Conservation (phyloP, 2,888 invertebrate species). For the Eupsilia transversa region DNA sequence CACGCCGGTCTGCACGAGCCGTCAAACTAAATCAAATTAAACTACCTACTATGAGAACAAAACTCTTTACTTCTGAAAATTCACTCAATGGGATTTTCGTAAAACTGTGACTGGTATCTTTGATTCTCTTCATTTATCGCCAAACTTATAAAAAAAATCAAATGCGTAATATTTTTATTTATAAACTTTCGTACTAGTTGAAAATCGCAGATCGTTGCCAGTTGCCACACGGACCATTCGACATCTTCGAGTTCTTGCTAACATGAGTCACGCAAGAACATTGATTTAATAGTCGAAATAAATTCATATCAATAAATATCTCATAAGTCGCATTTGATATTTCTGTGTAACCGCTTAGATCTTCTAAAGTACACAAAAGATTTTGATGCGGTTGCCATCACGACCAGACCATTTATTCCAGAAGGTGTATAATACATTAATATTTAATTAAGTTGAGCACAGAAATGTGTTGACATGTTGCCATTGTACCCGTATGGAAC, state of each 20-base stretch:
- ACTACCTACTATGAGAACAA: background rate
- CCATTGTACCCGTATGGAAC: background rate
- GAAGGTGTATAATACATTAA: background rate
- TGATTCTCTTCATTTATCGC: background rate
- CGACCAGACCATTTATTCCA: background rate
- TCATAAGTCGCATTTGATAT: too few relatives aligned
- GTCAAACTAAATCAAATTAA: background rate
- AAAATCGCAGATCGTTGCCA: background rate
- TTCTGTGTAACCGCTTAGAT: background rate
- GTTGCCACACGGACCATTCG: background rate
- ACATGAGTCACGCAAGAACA: background rate
- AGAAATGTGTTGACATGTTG: background rate
- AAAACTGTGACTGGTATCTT: background rate
- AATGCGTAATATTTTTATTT: too few relatives aligned
- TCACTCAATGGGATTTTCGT: background rate
- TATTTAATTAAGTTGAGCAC: background rate
- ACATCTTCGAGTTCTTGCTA: background rate
- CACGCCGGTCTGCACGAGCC: too few relatives aligned
- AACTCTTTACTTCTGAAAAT: background rate
- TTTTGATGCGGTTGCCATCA: background rate
- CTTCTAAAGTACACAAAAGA: background rate
- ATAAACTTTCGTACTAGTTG: too few relatives aligned
- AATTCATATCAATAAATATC: too few relatives aligned
- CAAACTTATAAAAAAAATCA: too few relatives aligned
- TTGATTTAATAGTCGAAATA: background rate